Conservation (phyloP, 2,113 vertebrate genomes). For the Nyctereutes procyonoides region DNA sequence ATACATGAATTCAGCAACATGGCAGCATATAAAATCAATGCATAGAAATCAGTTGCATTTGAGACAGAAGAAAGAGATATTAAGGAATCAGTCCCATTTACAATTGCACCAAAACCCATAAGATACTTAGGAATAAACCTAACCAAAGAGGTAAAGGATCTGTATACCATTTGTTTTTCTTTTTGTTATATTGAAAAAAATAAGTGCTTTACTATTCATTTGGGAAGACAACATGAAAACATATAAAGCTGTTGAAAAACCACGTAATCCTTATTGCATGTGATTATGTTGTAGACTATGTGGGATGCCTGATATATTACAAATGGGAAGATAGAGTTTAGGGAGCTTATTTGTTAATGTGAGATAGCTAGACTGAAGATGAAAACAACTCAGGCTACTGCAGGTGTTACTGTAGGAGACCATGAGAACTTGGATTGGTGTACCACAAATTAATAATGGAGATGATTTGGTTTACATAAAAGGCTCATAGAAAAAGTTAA, state of each 20-base stretch:
- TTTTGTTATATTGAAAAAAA: not conserved
- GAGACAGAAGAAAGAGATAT: not conserved
- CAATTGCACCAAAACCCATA: not conserved
- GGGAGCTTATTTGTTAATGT: slow-evolving; percentile 17
- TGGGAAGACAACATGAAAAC: not conserved
- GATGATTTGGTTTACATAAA: not conserved
- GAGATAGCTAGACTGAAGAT: not conserved
- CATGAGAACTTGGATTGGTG: not conserved
- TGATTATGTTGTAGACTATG: not conserved
- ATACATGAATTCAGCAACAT: not conserved
- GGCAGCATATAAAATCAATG: not conserved
- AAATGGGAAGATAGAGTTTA: not conserved
- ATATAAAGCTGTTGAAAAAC: not conserved
- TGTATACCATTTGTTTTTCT: not conserved
- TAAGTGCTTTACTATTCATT: not conserved
- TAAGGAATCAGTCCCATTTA: not conserved
- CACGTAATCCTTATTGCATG: not conserved
- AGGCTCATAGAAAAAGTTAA: not conserved
- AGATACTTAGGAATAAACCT: not conserved
- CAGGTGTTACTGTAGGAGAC: not conserved
- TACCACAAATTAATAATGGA: not conserved
- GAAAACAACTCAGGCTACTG: not conserved
- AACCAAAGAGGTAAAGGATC: not conserved
- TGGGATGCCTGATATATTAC: not conserved
- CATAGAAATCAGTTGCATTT: not conserved